Base-by-base conservation (phyloP, 1,140 invertebrate genomes). In the Paracyclopina nana region DNA sequence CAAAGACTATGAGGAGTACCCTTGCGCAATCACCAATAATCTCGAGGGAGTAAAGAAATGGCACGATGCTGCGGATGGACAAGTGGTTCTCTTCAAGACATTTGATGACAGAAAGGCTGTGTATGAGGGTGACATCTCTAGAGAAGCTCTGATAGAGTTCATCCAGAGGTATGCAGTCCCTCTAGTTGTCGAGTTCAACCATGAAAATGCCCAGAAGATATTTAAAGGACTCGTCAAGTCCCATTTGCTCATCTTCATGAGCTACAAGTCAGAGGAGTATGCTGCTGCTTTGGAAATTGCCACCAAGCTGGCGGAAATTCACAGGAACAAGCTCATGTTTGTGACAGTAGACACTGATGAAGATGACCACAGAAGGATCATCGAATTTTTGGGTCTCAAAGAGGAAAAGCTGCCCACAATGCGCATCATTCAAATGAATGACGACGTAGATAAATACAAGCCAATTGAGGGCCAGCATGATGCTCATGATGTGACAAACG, bases 191-290 rank as follows among this genome's bases (percentile, higher is more conserved):
- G 92, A 99, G 65, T 99, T 99, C 71, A 96, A 87, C 56, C 90
- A 94, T 59, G 83, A 94, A 65, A 94, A 85, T 26, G 94, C 90
- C 4, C 78, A 82, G 57, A 96, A 96, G 67, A 94, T 99, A 63
- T 99, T 99, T 64, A 86, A 87, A 57, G 94, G 92, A 56, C 70
- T 64, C 49, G 83, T 97, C 63, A 96, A 96, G 68, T 83, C 78
- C 56, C 95, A 99, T 64, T 73, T 96, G 52, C 72, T 99, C 42
- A 63, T 98, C 43, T 98, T 99, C 73, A 68, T 95, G 41, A 88
- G 83, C 60, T 90, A 95, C 68, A 76, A 80, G 60, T 74, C 73
- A 55, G 82, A 81, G 41, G 74, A 84, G 56, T 84, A 77, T 62
- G 80, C 87, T 22, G 76, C 78, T 55, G 74, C 79, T 57, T 67